A percentile compares a stretch with the other conserved stretches of the same genome.
Evolutionary conservation across 1,140 invertebrate species (phyloP).

Genomic region (Drosophila mojavensis): DNA sequence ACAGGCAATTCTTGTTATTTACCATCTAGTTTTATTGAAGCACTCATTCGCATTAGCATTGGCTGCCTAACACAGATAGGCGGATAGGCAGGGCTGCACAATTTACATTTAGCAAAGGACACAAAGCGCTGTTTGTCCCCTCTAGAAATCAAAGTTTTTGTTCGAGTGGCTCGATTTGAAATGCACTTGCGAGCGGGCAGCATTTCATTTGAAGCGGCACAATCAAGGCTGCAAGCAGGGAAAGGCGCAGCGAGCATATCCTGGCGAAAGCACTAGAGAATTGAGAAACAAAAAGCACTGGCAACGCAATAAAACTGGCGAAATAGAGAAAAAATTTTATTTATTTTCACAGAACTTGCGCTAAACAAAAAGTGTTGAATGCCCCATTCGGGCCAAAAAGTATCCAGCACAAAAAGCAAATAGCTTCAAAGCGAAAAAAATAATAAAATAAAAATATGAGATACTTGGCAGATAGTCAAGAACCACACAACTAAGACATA

Average conservation of each 20-base stretch:
- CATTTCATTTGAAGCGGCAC: slow-evolving; percentile 64
- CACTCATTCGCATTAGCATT: no score
- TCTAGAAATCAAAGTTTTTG: slow-evolving; percentile 26
- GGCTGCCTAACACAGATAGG: no score
- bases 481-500: not conserved
- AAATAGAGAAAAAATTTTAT: slow-evolving; percentile 41
- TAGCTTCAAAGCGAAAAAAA: slow-evolving; percentile 10
- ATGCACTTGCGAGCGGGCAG: slow-evolving; percentile 65
- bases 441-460: not conserved
- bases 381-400: slow-evolving; percentile 23
- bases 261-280: slow-evolving; percentile 71
- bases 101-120: not conserved
- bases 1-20: no score
- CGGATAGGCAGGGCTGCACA: not conserved
- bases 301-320: slow-evolving; percentile 67
- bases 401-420: slow-evolving; percentile 27
- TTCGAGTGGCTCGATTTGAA: slow-evolving; percentile 16
- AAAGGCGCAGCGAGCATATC: slow-evolving; percentile 32
- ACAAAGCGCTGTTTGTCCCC: not conserved
- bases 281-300: slow-evolving; percentile 69
- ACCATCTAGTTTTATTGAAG: no score
- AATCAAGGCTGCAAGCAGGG: slow-evolving; percentile 44
- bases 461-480: not conserved
- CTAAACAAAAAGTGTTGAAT: slow-evolving; percentile 57
- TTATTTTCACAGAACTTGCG: slow-evolving; percentile 51